phyloP scores from a whole-genome alignment of 2,113 vertebrate species.

The Muntiacus reevesi region DNA sequence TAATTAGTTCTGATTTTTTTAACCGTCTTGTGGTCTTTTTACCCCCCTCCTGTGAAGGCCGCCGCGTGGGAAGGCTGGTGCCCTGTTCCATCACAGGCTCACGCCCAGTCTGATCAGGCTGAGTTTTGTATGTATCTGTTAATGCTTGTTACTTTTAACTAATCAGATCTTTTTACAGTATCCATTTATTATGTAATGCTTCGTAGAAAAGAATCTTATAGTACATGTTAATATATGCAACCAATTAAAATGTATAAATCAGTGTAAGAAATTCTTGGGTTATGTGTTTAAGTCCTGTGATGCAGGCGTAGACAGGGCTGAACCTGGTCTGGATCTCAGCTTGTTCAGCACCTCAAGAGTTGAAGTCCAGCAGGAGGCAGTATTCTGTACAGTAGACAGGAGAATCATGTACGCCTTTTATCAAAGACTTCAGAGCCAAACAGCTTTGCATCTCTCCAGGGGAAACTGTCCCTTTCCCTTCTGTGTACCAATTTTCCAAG shows the following conservation, averaged over 20 bases:
- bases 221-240: conserved; percentile 92
- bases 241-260: conserved; percentile 91
- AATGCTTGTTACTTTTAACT: conserved; percentile 96
- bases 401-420: conserved; percentile 75
- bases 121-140: conserved; percentile 89
- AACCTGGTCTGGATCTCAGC: conserved; percentile 71
- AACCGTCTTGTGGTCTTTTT: conserved; percentile 80
- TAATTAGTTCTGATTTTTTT: conserved; percentile 80
- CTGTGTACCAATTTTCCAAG: conserved; percentile 75
- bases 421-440: conserved; percentile 75
- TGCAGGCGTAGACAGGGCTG: conserved; percentile 80
- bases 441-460: conserved; percentile 77
- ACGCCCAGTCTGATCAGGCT: conserved; percentile 81
- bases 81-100: conserved; percentile 83
- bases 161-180: conserved; percentile 93
- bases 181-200: conserved; percentile 92
- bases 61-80: conserved; percentile 83
- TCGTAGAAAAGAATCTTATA: conserved; percentile 88
- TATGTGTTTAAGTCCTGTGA: conserved; percentile 83
- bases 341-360: conserved; percentile 61
- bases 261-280: conserved; percentile 85
- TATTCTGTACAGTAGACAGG: conserved; percentile 82
- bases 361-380: conserved; percentile 77
- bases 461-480: conserved; percentile 75
- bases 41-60: conserved; percentile 77